Conservation (phyloP, 2,888 invertebrate species). For the Athetis lepigone region DNA sequence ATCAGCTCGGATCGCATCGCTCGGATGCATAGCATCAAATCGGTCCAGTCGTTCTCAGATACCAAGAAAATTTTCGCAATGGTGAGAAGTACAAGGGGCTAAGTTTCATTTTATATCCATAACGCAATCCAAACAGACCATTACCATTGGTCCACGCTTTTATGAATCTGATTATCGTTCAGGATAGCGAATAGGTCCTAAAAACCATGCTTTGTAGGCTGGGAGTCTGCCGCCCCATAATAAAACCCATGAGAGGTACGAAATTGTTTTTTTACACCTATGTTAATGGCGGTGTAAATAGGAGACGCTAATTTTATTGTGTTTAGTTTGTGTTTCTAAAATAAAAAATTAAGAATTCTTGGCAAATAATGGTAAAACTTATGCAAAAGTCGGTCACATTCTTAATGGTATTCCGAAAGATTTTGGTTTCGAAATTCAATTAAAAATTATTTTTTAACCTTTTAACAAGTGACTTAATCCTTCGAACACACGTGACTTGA, state of each 20-base stretch:
- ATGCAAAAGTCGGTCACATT: no score
- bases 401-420: no score
- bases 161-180: slow-evolving; percentile 8
- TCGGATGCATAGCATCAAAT: no score
- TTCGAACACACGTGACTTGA: no score
- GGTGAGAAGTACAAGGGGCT: no score
- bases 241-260: slow-evolving; percentile 33
- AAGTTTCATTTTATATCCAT: no score
- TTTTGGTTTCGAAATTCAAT: no score
- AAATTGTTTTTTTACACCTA: slow-evolving; percentile 34
- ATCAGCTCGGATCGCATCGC: no score
- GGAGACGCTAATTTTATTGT: slow-evolving; percentile 39
- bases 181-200: slow-evolving; percentile 31
- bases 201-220: slow-evolving; percentile 12
- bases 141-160: slow-evolving; percentile 3
- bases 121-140: slow-evolving; percentile 7
- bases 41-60: no score
- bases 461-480: no score
- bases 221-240: slow-evolving; percentile 20
- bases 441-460: no score
- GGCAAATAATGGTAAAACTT: neutral
- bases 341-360: neutral
- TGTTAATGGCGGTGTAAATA: slow-evolving; percentile 36
- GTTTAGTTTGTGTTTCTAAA: slow-evolving; percentile 4
- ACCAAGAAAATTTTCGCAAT: no score